phyloP scores from a whole-genome alignment of 1,140 invertebrate genomes.

The Thrips palmi region DNA sequence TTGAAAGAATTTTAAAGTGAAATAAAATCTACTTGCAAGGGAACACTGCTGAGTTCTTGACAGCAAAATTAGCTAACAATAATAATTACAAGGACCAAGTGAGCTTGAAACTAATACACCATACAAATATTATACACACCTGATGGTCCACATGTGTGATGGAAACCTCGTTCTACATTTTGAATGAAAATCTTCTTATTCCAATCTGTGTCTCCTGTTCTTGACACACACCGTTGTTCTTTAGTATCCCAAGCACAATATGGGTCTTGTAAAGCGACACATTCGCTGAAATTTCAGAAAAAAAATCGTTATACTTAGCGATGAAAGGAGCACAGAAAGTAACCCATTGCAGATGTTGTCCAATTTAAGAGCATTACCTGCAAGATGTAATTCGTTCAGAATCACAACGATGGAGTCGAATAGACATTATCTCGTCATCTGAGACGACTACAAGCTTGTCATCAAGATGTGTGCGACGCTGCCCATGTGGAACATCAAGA shows the following conservation, averaged over 20 bases:
- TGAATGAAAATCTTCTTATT: conserved; percentile 45
- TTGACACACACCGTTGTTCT: conserved; percentile 47
- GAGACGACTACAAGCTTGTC: conserved; percentile 81
- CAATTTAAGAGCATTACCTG: too few species aligned
- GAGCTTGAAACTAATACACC: too few species aligned
- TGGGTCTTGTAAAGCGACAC: conserved; percentile 85
- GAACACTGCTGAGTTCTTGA: neutral
- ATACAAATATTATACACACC: too few species aligned
- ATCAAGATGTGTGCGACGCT: too few species aligned
- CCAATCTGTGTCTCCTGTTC: conserved; percentile 39
- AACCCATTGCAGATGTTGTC: too few species aligned
- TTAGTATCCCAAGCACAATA: conserved; percentile 91
- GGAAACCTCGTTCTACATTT: conserved; percentile 46
- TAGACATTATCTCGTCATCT: conserved; percentile 64
- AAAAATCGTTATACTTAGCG: conserved; percentile 1
- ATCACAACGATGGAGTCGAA: conserved; percentile 73
- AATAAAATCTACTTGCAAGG: conserved; percentile 9
- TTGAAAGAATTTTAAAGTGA: too few species aligned
- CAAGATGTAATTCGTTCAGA: conserved; percentile 36
- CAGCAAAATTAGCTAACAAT: conserved; percentile 1
- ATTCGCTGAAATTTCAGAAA: conserved; percentile 40
- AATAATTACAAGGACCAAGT: conserved; percentile 6
- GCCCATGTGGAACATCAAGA: conserved; percentile 22
- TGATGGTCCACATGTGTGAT: conserved; percentile 31
- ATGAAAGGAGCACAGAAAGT: too few species aligned